Evolutionary conservation across 2,797 vertebrate species (phyloP), one percentile per base, ranked within the genome.

Genomic region (Lagorchestes hirsutus): DNA sequence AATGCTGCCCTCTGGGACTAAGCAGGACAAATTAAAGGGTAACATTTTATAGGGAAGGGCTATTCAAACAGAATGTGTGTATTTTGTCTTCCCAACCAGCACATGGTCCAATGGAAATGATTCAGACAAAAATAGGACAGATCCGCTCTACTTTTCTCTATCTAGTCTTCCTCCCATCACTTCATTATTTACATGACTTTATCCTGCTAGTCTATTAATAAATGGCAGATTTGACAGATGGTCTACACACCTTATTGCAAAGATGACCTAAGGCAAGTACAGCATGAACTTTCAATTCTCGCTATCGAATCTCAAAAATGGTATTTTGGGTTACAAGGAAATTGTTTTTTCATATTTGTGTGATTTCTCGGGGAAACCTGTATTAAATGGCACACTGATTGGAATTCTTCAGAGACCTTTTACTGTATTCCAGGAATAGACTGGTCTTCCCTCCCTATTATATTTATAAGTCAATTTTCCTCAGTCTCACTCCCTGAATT

Each of bases 201-300:
- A 55, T 87, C 82, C 95, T 96, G 92, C 56, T 58, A 74, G 9
- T 91, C 46, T 92, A 91, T 91, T 95, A 93, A 58, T 94, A 95
- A 96, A 93, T 91, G 52, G 8, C 16, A 90, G 46, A 93, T 92
- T 92, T 93, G 62, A 93, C 6, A 93, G n/a, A 82, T 56, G 90
- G 92, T 74, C 16, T 90, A 28, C 12, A 27, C 22, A 91, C 54
- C 94, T 94, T 90, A 29, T 29, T 5, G 29, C 40, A 46, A 93
- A 96, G 94, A 94, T 57, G 31, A 90, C 54, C 31, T 46, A 55
- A 87, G 34, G n/a, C 11, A 96, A 13, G 13, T 94, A 82, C 0
- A 82, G 55, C 28, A 94, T 90, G 14, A 92, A 67, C 16, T 91
- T 93, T 55, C 54, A 55, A 94, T 96, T 95, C 22, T 95, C 34